These are phyloP conservation scores for Thinocorus orbignyianus DNA, from an alignment of 2,113 vertebrate species.

Conservation along the genomic window DNA sequence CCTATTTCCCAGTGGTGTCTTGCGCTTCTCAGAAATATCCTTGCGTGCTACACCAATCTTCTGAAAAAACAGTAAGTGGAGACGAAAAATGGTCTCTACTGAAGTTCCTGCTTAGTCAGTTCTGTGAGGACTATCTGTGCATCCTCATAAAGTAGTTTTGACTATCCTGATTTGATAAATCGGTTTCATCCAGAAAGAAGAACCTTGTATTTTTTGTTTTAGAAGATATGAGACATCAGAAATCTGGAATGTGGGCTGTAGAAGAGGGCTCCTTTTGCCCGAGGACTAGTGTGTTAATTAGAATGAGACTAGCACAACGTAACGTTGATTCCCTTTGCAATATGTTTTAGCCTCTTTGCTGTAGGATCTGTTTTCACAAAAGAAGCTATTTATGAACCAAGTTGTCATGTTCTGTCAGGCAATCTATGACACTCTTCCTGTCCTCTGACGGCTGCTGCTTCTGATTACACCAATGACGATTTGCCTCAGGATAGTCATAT, in stretches of 20 bases:
- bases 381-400: slow-evolving; percentile 51
- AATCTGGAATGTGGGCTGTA: neutral
- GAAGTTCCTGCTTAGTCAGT: neutral
- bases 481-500: slow-evolving; percentile 20
- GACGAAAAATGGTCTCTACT: neutral
- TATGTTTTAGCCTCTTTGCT: slow-evolving; percentile 36
- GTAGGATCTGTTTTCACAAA: slow-evolving; percentile 38
- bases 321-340: slow-evolving; percentile 31
- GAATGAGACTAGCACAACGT: slow-evolving; percentile 40
- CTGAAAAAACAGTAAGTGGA: neutral
- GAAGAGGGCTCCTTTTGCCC: neutral
- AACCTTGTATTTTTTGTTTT: neutral
- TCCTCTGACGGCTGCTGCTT: slow-evolving; percentile 17
- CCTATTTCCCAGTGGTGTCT: neutral
- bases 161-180: neutral
- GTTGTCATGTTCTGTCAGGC: slow-evolving; percentile 37
- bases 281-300: slow-evolving; percentile 29
- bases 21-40: neutral
- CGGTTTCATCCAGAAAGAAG: neutral
- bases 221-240: neutral
- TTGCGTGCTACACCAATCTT: neutral
- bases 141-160: neutral
- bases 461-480: neutral
- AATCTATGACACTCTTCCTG: slow-evolving; percentile 27
- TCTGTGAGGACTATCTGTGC: neutral